Conservation (phyloP, 2,888 invertebrate species). For the Cremastinae sp. region DNA sequence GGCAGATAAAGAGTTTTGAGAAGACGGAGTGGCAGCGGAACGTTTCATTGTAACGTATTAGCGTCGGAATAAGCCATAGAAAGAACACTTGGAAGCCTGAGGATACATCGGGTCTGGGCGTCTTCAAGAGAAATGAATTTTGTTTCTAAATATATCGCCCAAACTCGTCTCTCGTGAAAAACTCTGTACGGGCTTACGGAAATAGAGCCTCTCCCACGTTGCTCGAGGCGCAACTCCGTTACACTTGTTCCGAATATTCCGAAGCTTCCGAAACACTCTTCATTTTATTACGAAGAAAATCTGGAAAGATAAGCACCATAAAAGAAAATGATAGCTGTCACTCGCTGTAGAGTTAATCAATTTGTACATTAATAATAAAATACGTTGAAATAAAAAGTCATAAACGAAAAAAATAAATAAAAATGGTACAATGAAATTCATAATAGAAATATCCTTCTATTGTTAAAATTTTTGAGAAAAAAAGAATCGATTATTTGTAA, state of each 20-base stretch:
- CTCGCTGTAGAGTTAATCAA: no score
- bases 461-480: no score
- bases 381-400: no score
- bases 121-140: conserved; percentile 55
- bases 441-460: no score
- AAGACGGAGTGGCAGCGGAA: conserved; percentile 53
- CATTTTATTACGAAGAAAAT: no score
- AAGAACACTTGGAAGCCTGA: not conserved
- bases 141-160: conserved; percentile 70
- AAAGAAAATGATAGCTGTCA: no score
- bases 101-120: no score
- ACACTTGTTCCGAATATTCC: conserved; percentile 37
- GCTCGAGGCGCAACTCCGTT: conserved; percentile 52
- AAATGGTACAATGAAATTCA: no score
- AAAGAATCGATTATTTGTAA: no score
- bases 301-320: no score
- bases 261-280: conserved; percentile 53
- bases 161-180: conserved; percentile 66
- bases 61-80: conserved; percentile 13
- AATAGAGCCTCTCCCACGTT: conserved; percentile 75
- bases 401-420: no score
- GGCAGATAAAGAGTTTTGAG: conserved; percentile 60
- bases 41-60: conserved; percentile 36
- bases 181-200: conserved; percentile 70
- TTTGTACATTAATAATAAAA: no score